Evolutionary conservation across 1,140 invertebrate genomes (phyloP).

Genomic region (Neodiprion virginianus): DNA sequence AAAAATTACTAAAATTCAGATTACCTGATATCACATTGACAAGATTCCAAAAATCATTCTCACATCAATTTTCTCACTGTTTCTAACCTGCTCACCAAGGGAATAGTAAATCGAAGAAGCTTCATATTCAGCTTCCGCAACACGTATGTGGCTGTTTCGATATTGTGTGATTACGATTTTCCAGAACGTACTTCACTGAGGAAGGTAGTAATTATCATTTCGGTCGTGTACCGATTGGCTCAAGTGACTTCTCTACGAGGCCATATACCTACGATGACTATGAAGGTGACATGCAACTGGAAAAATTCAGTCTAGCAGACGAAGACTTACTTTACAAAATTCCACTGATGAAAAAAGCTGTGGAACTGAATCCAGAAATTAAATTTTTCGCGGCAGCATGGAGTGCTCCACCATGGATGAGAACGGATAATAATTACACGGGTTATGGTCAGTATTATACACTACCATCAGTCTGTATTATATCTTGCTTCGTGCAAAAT

Average conservation of each 20-base stretch:
- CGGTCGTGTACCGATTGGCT: conserved; percentile 70
- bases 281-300: conserved; percentile 40
- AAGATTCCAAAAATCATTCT: no score
- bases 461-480: no score
- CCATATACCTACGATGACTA: conserved; percentile 75
- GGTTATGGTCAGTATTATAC: conserved; percentile 9
- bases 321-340: conserved; percentile 62
- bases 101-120: no score
- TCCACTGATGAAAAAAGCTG: conserved; percentile 45
- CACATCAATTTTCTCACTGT: no score
- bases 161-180: not conserved
- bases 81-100: no score
- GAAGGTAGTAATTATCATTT: conserved; percentile 70
- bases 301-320: conserved; percentile 47
- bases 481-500: no score
- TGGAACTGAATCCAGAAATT: conserved; percentile 37
- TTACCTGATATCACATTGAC: no score
- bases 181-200: conserved; percentile 54
- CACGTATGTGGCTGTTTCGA: no score
- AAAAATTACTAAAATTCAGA: no score
- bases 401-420: conserved; percentile 94
- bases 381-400: conserved; percentile 77
- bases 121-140: no score
- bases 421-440: conserved; percentile 73
- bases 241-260: conserved; percentile 74